Evolutionary conservation across 64 coral and sea anemone genomes (phyloP), one percentile per base, ranked within the genome.

Genomic region (Pocillopora verrucosa): DNA sequence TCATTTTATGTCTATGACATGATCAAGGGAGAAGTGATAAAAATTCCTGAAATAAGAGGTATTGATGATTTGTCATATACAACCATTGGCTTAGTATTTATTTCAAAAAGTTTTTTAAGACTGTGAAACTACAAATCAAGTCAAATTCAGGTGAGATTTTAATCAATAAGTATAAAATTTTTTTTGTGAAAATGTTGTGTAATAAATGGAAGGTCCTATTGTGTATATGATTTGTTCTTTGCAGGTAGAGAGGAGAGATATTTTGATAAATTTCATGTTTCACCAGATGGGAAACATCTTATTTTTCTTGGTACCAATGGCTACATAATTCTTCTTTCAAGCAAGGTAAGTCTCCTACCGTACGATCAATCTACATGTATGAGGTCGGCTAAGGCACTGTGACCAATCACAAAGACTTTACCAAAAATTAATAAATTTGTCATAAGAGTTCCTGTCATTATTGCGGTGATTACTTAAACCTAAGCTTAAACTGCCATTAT

Each of bases 1-100:
- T 90, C 63, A 58, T 99, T 99, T 83, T 93, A 95, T 89, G 91
- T 93, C 16, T 99, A 99, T 87, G 97, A 99, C 61, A 91, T 99
- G 97, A 88, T 93, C 26, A 90, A 90, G 11, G 97, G 97, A 60
- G 61, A 88, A 10, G 76, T 99, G 11, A 99, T 65, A 15, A 93
- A 77, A 93, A 99, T 99, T 80, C 94, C 97, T 75, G 61, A 80
- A 62, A 93, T 99, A 22, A 90, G 91, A 95, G 97, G 97, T 99
- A 88, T 24, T 70, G 25, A 24, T 24, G 10, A 24, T 70, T n/a
- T 20, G 1, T 24, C 9, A 7, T 70, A 0, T 2, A 70, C 41
- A 51, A 51, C 3, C 7, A 70, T 69, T 16, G 15, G 16, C 63
- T 65, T 5, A 19, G 15, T 20, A 19, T 65, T 65, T 65, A 14